Evolutionary conservation across 92 coral and sea anemone species (phyloP).

Genomic region (Porites evermanni): DNA sequence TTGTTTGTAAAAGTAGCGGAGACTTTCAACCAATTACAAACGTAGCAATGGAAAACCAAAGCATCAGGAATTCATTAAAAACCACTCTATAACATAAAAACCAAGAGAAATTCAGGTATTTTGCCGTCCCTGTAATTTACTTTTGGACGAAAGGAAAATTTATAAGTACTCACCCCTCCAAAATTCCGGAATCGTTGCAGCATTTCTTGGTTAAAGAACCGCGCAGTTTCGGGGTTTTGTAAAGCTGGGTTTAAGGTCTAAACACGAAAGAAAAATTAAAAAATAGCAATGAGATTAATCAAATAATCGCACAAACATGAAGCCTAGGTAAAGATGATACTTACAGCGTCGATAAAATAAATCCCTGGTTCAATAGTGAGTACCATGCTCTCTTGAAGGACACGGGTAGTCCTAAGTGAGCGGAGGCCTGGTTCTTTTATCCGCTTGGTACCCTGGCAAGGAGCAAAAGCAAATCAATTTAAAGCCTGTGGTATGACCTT

Average conservation of each 20-base stretch:
- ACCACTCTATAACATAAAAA: too few relatives aligned
- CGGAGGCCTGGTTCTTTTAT: constrained; percentile 92
- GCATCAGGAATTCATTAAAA: too few relatives aligned
- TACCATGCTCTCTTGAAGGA: constrained; percentile 83
- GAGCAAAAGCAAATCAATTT: not conserved
- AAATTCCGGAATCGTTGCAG: constrained; percentile 84
- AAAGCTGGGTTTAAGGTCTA: constrained; percentile 80
- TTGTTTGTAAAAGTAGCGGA: too few relatives aligned
- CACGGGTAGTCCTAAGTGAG: constrained; percentile 80
- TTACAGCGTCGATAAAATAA: constrained; percentile 88
- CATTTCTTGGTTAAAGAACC: constrained; percentile 86
- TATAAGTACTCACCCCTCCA: constrained; percentile 87
- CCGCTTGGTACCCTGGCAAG: constrained; percentile 81
- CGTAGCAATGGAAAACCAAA: too few relatives aligned
- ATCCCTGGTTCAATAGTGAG: constrained; percentile 96
- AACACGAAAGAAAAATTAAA: not conserved
- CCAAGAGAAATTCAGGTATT: too few relatives aligned
- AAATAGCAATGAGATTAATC: not conserved
- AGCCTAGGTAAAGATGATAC: not conserved
- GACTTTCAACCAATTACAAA: too few relatives aligned
- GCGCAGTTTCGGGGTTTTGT: constrained; percentile 84
- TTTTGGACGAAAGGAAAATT: too few relatives aligned
- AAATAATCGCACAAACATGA: too few relatives aligned
- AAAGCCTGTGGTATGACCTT: too few relatives aligned
- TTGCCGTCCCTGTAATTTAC: too few relatives aligned